phyloP scores from a whole-genome alignment of 2,888 invertebrate genomes.

The Zygothrica quintamaculata region DNA sequence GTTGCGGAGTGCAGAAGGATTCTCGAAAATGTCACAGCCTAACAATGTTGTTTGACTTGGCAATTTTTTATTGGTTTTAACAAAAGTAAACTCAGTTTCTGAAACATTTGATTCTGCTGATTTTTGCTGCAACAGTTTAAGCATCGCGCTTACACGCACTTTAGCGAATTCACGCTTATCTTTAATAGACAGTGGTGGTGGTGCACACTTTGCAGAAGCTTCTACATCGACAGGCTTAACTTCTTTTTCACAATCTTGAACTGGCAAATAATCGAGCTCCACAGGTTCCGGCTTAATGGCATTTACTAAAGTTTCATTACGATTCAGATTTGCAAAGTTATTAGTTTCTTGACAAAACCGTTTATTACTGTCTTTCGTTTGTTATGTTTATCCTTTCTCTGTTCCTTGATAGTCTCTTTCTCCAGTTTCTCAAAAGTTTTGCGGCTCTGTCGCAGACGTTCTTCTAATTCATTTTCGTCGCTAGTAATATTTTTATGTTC shows the following conservation, averaged over 20 bases:
- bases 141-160: constrained; percentile 34
- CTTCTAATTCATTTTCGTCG: constrained; percentile 1
- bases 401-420: constrained; percentile 11
- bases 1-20: constrained; percentile 63
- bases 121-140: constrained; percentile 16
- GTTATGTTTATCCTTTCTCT: constrained; percentile 31
- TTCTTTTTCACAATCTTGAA: constrained; percentile 18
- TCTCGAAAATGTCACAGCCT: constrained; percentile 36
- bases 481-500: no score
- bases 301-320: no score
- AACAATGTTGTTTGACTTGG: constrained; percentile 29
- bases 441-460: neutral
- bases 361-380: no score
- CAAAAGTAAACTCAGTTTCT: constrained; percentile 48
- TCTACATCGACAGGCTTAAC: constrained; percentile 18
- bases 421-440: neutral
- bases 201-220: neutral
- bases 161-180: constrained; percentile 48
- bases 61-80: constrained; percentile 50
- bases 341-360: neutral
- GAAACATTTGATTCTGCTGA: constrained; percentile 11
- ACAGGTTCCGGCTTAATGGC: constrained; percentile 10
- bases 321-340: neutral
- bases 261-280: constrained; percentile 12
- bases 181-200: neutral